Percentiles rank a stretch among this genome's conserved stretches.
Conservation (phyloP, 2,113 vertebrate species). For the Hippolais icterina region DNA sequence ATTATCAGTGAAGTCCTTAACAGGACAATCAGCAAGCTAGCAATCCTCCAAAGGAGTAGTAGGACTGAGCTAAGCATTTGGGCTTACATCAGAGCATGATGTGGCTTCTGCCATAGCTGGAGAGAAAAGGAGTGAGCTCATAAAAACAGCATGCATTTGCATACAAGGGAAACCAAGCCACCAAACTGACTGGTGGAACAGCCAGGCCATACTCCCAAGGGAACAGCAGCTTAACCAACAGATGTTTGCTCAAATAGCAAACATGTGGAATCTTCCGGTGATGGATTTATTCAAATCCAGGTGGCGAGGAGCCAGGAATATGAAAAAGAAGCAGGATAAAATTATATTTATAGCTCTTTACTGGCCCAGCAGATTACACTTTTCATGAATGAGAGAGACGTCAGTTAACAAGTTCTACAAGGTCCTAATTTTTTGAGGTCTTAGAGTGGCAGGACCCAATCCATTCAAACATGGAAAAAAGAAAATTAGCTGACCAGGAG, state of each 20-base stretch:
- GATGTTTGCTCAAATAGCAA: constrained; percentile 64
- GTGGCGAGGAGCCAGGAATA: constrained; percentile 51
- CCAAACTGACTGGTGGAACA: constrained; percentile 17
- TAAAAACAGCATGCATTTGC: neutral
- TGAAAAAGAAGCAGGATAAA: constrained; percentile 17
- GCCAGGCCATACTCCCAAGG: constrained; percentile 36
- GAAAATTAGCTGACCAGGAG: neutral
- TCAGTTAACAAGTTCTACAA: constrained; percentile 10
- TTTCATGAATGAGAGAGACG: constrained; percentile 38
- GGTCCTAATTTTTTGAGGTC: neutral
- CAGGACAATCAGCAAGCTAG: neutral
- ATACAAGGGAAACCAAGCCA: constrained; percentile 46
- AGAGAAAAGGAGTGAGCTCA: neutral
- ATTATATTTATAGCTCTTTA: constrained; percentile 42
- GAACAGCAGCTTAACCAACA: constrained; percentile 56
- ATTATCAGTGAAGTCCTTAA: neutral
- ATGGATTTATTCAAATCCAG: constrained; percentile 65
- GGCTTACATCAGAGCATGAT: neutral
- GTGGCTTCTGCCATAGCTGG: neutral
- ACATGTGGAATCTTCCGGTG: constrained; percentile 63
- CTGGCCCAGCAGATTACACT: constrained; percentile 18
- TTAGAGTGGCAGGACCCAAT: neutral
- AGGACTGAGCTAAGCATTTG: neutral
- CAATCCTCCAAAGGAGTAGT: neutral
- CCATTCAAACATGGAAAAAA: neutral